These are phyloP conservation scores for Chloromyia formosa DNA, from an alignment of 2,888 invertebrate genomes.

Conservation along the genomic window DNA sequence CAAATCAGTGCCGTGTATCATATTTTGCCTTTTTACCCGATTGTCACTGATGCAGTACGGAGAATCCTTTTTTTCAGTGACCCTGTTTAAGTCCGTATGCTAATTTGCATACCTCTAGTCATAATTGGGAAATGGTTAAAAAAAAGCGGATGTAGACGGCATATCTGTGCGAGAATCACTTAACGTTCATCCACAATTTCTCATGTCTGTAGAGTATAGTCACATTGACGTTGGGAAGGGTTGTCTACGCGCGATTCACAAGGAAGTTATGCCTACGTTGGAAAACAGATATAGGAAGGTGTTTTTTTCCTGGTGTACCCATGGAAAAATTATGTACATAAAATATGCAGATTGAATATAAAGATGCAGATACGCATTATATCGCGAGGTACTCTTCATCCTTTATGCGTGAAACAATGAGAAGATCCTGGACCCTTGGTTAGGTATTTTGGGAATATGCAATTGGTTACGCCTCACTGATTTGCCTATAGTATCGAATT, in stretches of 20 bases:
- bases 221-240: slow-evolving; percentile 1
- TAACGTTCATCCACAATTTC: slow-evolving; percentile 15
- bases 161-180: slow-evolving; percentile 6
- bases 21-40: slow-evolving; percentile 34
- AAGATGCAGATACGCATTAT: slow-evolving; percentile 47
- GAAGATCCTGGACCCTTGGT: slow-evolving; percentile 5
- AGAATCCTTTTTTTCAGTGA: not conserved
- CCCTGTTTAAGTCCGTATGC: slow-evolving; percentile 15
- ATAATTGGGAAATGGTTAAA: slow-evolving; percentile 43
- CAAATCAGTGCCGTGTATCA: slow-evolving; percentile 49
- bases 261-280: not conserved
- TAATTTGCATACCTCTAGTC: slow-evolving; percentile 48
- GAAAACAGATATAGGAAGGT: slow-evolving; percentile 26
- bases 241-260: not conserved
- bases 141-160: slow-evolving; percentile 22
- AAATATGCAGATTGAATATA: slow-evolving; percentile 47
- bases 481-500: slow-evolving; percentile 44
- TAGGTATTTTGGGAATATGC: slow-evolving; percentile 30
- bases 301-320: not conserved
- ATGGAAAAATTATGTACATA: slow-evolving; percentile 5
- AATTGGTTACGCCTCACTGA: slow-evolving; percentile 48
- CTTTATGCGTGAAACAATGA: slow-evolving; percentile 34
- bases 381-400: slow-evolving; percentile 12
- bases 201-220: not conserved
- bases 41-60: slow-evolving; percentile 34